Base-by-base conservation (phyloP, 53 echinoderm and acorn worm genomes). In the Apostichopus leukothele region DNA sequence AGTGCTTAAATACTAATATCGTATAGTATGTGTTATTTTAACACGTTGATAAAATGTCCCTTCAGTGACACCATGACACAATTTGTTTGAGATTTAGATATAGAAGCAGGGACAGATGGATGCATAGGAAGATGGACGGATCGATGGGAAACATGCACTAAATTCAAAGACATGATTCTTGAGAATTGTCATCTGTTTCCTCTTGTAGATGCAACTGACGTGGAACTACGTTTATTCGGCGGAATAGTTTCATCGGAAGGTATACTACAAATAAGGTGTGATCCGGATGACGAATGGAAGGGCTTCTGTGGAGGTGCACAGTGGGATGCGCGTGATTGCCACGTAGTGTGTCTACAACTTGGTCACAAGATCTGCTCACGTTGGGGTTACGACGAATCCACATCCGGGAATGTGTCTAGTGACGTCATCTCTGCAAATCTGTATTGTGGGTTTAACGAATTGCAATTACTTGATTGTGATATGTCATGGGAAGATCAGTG, bases 211-310 rank as follows among this genome's bases (percentile, higher is more conserved):
- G 27, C n/a, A 16, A 52, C 6, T 52, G 78, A 78, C 51, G 14
- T 52, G 6, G 78, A 52, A 51, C 78, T 78, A 14, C 78, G 51
- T 78, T 78, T 78, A 12, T 4, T 14, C 14, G 78, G 78, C 8
- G 78, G 78, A 78, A 52, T 78, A 52, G 51, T 78, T n/a, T 51
- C 78, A 39, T 52, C 27, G 9, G 78, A 78, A 50, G 78, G 78
- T 16, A 18, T n/a, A 13, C 53, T 14, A 10, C 78, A 78, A 52
- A 39, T 78, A 10, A 51, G 51, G 50, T 78, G 78, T 11, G 51
- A 26, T 26, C 53, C 78, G 18, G 53, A 78, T 78, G 78, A 78
- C n/a, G 51, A 78, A 4, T 78, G 78, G 78, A 13, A 11, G 51
- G 10, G 27, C 0, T 52, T 78, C 13, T 78, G 78, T 14, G 78